Evolutionary conservation across 2,888 invertebrate species (phyloP).

Genomic region (Crepidodera aurea): DNA sequence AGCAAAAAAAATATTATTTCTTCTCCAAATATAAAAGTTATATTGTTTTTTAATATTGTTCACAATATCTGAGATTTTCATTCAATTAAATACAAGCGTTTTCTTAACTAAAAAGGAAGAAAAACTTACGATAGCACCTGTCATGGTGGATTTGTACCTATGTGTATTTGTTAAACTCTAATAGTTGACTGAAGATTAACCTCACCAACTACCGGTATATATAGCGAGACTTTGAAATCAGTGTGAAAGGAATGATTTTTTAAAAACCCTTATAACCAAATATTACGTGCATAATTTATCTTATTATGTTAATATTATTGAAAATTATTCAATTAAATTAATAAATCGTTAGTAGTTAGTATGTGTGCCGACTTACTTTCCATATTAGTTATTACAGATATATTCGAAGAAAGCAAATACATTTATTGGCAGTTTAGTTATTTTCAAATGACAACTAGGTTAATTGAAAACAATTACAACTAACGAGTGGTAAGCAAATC

Average conservation of each 20-base stretch:
- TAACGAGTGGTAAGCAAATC: neutral
- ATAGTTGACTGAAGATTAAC: constrained; percentile 33
- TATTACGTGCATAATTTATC: constrained; percentile 15
- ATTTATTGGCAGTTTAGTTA: neutral
- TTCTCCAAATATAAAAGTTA: too few species aligned
- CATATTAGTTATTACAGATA: constrained; percentile 7
- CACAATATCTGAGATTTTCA: too few species aligned
- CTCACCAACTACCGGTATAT: constrained; percentile 26
- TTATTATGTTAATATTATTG: constrained; percentile 29
- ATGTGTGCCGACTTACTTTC: constrained; percentile 26
- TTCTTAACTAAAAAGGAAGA: neutral
- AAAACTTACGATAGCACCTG: constrained; percentile 50
- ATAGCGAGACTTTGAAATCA: constrained; percentile 27
- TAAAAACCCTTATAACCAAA: constrained; percentile 11
- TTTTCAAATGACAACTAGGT: constrained; percentile 25
- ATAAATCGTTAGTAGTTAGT: constrained; percentile 1
- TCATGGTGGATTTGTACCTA: constrained; percentile 46
- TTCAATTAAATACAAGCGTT: too few species aligned
- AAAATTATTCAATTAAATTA: constrained; percentile 8
- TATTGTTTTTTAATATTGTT: too few species aligned
- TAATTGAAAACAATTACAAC: constrained; percentile 17
- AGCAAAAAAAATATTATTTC: too few species aligned
- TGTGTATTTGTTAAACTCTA: constrained; percentile 39
- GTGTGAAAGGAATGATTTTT: constrained; percentile 37
- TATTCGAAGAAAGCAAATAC: constrained; percentile 10